Evolutionary conservation across 2,888 invertebrate genomes (phyloP), one percentile per base, ranked within the genome.

Genomic region (Pemphredon lugubris): DNA sequence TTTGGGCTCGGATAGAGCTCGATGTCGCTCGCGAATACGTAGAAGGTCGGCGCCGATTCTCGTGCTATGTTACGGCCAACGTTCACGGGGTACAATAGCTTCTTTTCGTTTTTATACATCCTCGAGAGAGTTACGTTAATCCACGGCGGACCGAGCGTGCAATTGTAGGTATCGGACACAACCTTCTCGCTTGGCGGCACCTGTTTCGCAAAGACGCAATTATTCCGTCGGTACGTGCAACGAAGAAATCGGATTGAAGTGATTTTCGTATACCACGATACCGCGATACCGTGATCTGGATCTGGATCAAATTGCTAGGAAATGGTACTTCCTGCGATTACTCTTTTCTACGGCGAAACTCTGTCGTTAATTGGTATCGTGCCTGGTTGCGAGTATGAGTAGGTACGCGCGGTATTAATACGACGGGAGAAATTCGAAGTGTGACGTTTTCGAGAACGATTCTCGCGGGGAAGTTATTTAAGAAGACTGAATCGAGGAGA

Each of bases 51-150:
- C 0, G 96, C 95, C 26, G 94, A 92, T 83, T 96, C 96, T 45
- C 97, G 92, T 0, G 97, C 97, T n/a, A 97, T 92, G 89, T 97
- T 97, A 26, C 97, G 92, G 0, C 96, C 97, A 7, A 97, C 96
- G 89, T 97, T 97, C 61, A 97, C 96, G 1, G 97, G 97, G 88
- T 97, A 97, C 18, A 96, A 90, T 7, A 97, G 91, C 83, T 94
- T 95, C 88, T 96, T 96, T 83, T 94, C 93, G 53, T 93, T 93
- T 91, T 95, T 96, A 90, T 96, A 96, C 84, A 96, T 93, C 68
- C 93, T 92, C 0, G 93, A 92, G 6, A 89, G 77, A 72, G 93
- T 92, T 37, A 93, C 91, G 83, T 93, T 93, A 48, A 91, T 88
- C 91, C 93, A 96, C 0, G 96, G 96, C 3, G 95, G 92, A 6